A percentile compares a stretch with the other conserved stretches of the same genome.
Conservation (phyloP, 2,797 vertebrate genomes). For the Valencia hispanica region DNA sequence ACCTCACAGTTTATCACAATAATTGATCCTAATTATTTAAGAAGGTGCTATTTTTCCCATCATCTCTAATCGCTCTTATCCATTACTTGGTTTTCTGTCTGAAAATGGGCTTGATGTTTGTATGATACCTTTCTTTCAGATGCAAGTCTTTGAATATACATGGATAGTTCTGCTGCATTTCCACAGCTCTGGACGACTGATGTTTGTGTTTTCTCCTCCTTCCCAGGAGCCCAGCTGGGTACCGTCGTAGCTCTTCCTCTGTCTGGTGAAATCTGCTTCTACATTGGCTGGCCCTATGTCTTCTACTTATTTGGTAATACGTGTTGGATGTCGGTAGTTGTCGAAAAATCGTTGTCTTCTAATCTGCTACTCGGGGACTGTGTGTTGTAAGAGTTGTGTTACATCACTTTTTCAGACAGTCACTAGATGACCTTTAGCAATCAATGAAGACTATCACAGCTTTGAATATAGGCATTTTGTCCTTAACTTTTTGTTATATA, state of each 20-base stretch:
- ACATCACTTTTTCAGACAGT: not conserved
- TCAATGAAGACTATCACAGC: not conserved
- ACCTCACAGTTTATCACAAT: not conserved
- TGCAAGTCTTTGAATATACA: not conserved
- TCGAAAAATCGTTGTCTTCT: not conserved
- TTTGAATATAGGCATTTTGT: not conserved
- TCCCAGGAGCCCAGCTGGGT: conserved; percentile 91
- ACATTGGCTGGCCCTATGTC: conserved; percentile 93
- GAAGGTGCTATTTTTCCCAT: not conserved
- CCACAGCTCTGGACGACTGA: not conserved
- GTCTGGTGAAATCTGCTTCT: conserved; percentile 94
- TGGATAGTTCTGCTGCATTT: not conserved
- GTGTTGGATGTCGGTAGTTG: not conserved
- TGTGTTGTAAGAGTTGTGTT: not conserved
- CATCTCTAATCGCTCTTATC: not conserved
- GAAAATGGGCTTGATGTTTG: too few relatives aligned
- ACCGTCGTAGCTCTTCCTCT: conserved; percentile 93
- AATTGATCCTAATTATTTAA: not conserved
- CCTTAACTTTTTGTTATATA: not conserved
- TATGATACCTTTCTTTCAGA: not conserved
- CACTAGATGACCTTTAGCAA: not conserved
- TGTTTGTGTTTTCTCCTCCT: conserved; percentile 11
- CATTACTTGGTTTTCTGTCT: not conserved
- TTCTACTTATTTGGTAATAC: conserved; percentile 96
- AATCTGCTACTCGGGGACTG: not conserved